Evolutionary conservation across 2,797 vertebrate genomes (phyloP), one percentile per base, ranked within the genome.

Genomic region (Podargus strigoides): DNA sequence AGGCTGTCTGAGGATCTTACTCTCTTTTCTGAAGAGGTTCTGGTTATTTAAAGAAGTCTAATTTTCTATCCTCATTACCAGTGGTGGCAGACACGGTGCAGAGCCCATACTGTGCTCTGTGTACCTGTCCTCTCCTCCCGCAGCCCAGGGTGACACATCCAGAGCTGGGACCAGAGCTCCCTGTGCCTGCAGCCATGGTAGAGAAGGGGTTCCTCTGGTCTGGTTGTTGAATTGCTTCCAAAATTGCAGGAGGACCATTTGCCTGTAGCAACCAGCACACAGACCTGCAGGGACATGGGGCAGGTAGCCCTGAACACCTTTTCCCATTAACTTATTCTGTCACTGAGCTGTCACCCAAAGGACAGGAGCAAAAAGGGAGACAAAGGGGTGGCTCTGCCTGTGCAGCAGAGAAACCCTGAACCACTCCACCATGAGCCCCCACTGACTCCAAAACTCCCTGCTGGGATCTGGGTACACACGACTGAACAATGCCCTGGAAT

Each of bases 11-110:
- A 94, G 85, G 93, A 81, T 53, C 59, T 78, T 74, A 55, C 66
- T 64, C 75, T 49, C 89, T 90, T 91, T 94, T 49, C 69, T 83
- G 85, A 59, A 75, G 68, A 87, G 60, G 22, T 80, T 7, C 52
- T 24, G 53, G 66, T 81, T 90, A 93, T 90, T 94, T 95, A 91
- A 86, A 80, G 91, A 46, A 32, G 68, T 83, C 66, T 94, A 41
- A 93, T 90, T 89, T 89, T 52, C 69, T 72, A 2, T 77, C 44
- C 68, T 87, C 62, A 14, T 90, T 75, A 68, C 2, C 11, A 39
- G 41, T 55, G 66, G 9, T 47, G 28, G 3, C 3, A 0, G 9
- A 52, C 36, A 24, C 75, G 30, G 59, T 2, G 1, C 73, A 86
- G 83, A 93, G 72, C 52, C 83, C 3, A 1, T 10, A 49, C 67